Evolutionary conservation across 2,113 vertebrate species (phyloP), one percentile per base, ranked within the genome.

Genomic region (Centropus unirufus): DNA sequence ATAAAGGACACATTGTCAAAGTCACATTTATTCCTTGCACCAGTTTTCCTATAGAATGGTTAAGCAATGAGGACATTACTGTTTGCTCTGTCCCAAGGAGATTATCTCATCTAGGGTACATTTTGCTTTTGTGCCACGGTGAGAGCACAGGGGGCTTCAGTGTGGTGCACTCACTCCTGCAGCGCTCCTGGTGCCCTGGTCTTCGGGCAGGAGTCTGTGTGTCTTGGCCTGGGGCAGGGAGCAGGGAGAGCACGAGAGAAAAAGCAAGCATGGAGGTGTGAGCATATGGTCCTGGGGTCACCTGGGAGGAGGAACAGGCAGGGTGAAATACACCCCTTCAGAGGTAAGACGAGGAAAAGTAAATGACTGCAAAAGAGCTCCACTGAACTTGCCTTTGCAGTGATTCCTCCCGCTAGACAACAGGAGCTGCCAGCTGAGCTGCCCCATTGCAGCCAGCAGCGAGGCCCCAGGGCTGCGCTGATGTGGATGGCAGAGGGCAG

Each of bases 61-160:
- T 64, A 83, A 90, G 78, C 83, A 90, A 93, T 14, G 14, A 87
- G 68, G 59, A 67, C 62, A 85, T 69, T 42, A 84, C 63, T 68
- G 40, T 69, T 76, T 72, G 22, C 72, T 88, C 64, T 69, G 34
- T 68, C 92, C 63, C 75, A 44, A 72, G 86, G 40, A 84, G 57
- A 62, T 61, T 46, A 86, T 78, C 77, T 87, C 87, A 81, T 70
- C 66, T 5, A 19, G 30, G 59, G 84, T 14, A 58, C 89, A 84
- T 74, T 91, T 88, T 82, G 76, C 70, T 69, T 70, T 78, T 67
- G 36, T 88, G 85, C 55, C 54, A 14, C 1, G 1, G 9, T 5
- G 11, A 62, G 72, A 87, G 47, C 18, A 1, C 3, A 6, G 57
- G 24, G 67, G 83, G 29, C 62, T 24, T 78, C 78, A 54, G 66